phyloP scores from a whole-genome alignment of 2,797 vertebrate species.

The Nasua narica region DNA sequence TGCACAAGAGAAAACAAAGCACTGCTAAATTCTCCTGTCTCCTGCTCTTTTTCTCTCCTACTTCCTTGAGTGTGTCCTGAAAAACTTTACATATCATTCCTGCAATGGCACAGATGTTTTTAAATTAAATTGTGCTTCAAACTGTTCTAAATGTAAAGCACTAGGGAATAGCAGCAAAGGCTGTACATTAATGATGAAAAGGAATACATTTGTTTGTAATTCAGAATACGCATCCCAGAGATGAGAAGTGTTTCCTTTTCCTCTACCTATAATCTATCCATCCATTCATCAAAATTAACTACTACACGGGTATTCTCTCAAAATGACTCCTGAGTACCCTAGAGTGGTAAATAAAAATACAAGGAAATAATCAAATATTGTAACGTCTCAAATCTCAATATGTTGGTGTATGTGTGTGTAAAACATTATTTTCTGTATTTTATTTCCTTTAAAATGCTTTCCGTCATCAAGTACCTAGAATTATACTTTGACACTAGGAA shows the following conservation, averaged over 20 bases:
- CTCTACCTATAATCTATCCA: neutral
- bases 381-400: neutral
- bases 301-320: neutral
- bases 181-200: neutral
- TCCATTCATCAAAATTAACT: slow-evolving; percentile 13
- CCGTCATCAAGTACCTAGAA: neutral
- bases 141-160: slow-evolving; percentile 21
- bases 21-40: neutral
- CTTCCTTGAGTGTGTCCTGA: slow-evolving; percentile 10
- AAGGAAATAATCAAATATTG: neutral
- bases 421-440: slow-evolving; percentile 23
- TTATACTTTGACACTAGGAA: slow-evolving; percentile 12
- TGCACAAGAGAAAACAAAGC: slow-evolving; percentile 37
- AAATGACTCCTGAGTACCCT: neutral
- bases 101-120: slow-evolving; percentile 30
- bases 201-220: neutral
- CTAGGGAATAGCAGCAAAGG: neutral
- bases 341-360: neutral
- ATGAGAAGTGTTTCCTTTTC: neutral
- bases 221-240: slow-evolving; percentile 2
- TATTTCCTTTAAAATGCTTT: slow-evolving; percentile 28
- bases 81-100: slow-evolving; percentile 39
- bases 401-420: neutral
- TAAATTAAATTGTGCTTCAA: slow-evolving; percentile 50
- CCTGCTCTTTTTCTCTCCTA: neutral